phyloP scores from a whole-genome alignment of 2,888 invertebrate genomes.

The Zaprionus lineosus region DNA sequence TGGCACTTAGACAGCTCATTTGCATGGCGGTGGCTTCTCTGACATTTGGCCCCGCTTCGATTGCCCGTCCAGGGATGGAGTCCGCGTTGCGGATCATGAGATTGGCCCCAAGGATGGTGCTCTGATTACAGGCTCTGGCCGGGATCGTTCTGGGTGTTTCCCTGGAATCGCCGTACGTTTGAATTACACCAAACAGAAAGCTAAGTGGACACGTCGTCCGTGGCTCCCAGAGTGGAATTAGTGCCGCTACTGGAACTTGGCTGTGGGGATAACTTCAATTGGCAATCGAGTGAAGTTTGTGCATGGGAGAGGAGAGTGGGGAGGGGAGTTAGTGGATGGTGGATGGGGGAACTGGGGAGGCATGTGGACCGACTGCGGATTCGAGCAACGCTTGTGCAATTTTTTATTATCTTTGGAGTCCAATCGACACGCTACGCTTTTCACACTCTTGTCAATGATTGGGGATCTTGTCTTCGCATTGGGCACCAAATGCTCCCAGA shows the following conservation, averaged over 20 bases:
- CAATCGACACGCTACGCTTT: conserved; percentile 37
- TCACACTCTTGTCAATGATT: conserved; percentile 49
- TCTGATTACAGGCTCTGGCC: no score
- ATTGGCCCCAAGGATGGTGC: no score
- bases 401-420: no score
- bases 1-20: conserved; percentile 40
- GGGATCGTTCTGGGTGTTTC: no score
- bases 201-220: not conserved
- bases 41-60: conserved; percentile 48
- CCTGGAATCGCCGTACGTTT: not conserved
- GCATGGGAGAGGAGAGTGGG: not conserved
- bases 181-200: not conserved
- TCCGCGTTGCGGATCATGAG: no score
- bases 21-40: conserved; percentile 16
- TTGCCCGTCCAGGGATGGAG: no score
- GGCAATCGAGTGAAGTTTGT: no score
- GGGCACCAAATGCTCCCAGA: no score
- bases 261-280: conserved; percentile 15
- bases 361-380: no score
- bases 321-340: no score
- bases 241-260: conserved; percentile 52
- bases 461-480: conserved; percentile 33
- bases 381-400: no score
- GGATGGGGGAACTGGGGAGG: not conserved
- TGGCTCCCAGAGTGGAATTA: conserved; percentile 5